phyloP scores from a whole-genome alignment of 2,797 vertebrate genomes.

The Myotis myotis region DNA sequence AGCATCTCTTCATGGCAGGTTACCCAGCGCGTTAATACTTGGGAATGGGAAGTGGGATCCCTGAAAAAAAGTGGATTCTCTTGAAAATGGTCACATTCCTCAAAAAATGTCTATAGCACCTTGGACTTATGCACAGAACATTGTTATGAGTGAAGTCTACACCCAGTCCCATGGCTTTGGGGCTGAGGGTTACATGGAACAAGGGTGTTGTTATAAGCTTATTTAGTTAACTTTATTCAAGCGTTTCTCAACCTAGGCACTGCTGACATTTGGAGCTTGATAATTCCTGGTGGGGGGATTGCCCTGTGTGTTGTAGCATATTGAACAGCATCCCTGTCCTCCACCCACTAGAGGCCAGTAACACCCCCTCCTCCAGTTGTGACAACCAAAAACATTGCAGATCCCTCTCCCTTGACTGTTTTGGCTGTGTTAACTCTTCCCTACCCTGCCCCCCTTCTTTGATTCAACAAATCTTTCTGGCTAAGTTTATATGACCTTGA shows the following conservation, averaged over 20 bases:
- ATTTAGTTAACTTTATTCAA: background rate
- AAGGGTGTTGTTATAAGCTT: background rate
- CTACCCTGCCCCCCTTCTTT: background rate
- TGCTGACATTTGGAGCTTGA: background rate
- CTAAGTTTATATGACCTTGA: background rate
- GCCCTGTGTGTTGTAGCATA: background rate
- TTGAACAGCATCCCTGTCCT: background rate
- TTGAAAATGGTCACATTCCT: background rate
- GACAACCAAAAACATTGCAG: background rate
- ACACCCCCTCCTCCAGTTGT: no score
- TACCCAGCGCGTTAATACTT: background rate
- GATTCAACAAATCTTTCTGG: background rate
- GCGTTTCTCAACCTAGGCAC: background rate
- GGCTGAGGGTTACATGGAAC: background rate
- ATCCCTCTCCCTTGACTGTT: background rate
- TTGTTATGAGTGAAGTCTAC: fast-evolving
- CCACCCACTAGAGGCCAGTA: background rate
- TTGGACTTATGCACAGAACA: background rate
- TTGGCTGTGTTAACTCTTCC: background rate
- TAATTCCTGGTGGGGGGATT: background rate
- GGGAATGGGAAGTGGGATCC: background rate
- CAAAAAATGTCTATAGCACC: background rate
- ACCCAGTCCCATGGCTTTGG: background rate
- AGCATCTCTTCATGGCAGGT: background rate
- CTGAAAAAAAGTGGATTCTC: background rate